Evolutionary conservation across 2,113 vertebrate genomes (phyloP).

Genomic region (Menidia beryllina): DNA sequence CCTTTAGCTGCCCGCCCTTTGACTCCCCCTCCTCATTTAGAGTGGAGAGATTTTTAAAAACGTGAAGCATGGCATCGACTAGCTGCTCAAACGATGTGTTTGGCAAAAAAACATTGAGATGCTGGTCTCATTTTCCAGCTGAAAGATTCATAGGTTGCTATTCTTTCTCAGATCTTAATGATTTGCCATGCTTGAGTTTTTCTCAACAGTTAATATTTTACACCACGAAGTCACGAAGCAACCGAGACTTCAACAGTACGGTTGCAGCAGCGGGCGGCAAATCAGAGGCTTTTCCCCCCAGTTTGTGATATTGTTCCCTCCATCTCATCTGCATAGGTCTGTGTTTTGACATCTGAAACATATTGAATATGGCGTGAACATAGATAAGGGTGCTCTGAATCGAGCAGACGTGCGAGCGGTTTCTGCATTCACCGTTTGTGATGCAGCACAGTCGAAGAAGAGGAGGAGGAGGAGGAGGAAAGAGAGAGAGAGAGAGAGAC

Average conservation of each 20-base stretch:
- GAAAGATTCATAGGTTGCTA: neutral
- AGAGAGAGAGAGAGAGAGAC: constrained; percentile 34
- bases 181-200: neutral
- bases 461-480: constrained; percentile 28
- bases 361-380: constrained; percentile 71
- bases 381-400: constrained; percentile 67
- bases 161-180: neutral
- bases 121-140: neutral
- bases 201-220: neutral
- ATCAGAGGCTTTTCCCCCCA: constrained; percentile 50
- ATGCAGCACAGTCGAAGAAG: constrained; percentile 41
- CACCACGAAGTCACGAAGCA: constrained; percentile 16
- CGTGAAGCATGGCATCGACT: no score
- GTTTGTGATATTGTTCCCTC: constrained; percentile 55
- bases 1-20: no score
- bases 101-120: neutral
- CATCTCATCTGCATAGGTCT: constrained; percentile 70
- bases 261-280: constrained; percentile 13
- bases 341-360: constrained; percentile 69
- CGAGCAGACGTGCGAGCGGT: constrained; percentile 42
- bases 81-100: no score
- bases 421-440: constrained; percentile 26
- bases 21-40: no score
- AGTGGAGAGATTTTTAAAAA: no score
- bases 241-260: neutral